Base-by-base conservation (phyloP, 2,113 vertebrate genomes). In the Psephotus haematonotus region DNA sequence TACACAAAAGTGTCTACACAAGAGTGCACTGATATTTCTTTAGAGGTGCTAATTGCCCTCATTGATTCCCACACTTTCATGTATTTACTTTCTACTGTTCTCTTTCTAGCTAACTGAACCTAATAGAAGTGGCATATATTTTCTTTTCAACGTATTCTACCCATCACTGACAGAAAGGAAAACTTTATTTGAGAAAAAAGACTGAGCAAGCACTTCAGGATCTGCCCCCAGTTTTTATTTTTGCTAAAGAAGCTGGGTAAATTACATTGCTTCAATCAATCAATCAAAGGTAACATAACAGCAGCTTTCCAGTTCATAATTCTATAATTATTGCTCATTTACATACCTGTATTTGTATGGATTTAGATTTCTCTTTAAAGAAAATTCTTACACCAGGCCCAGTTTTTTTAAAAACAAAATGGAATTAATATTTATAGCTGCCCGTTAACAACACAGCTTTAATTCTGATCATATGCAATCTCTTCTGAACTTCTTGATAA, bases 371-470 rank as follows among this genome's bases (percentile, higher is more conserved):
- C 28, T 60, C 29, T 90, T 90, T 63, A 85, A 95, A 91, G 23
- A 74, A 78, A 94, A 72, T 28, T 76, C 37, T 84, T 75, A 83
- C 17, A 84, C 68, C 31, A 49, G 10, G 19, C 20, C 29, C 17
- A 84, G 15, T 7, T 77, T 53, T 88, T 70, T 68, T 64, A 77
- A 90, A 92, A 92, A 79, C 85, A 65, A 94, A 95, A 74, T 31
- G 6, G 9, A 96, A 96, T 91, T 92, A 88, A 81, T 97, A 96
- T 86, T 91, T 90, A 79, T 85, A 90, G 64, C 31, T 89, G 27
- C 37, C 82, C 29, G 81, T 92, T 85, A 91, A 93, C 35, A 94
- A 62, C 29, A 74, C 11, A 92, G 37, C 74, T 82, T 93, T 93
- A 82, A 71, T 88, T 85, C 33, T 4, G 9, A 52, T 78, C 65